These are phyloP conservation scores for Parthenolecanium corni DNA, from an alignment of 2,888 invertebrate species.

Conservation along the genomic window DNA sequence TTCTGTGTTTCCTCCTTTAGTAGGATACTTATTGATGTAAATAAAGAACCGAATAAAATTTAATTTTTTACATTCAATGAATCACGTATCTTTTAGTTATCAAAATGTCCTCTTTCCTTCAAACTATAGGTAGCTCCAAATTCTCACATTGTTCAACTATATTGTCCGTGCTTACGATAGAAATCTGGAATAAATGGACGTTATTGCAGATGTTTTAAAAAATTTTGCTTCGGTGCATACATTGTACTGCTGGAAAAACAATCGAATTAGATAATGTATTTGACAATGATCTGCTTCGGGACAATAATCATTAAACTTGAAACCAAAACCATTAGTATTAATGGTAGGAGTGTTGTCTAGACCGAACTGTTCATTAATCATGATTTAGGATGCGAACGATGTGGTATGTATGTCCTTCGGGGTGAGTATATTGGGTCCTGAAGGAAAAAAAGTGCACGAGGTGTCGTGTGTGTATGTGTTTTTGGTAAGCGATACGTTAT, in stretches of 20 bases:
- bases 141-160: background rate
- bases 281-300: slow-evolving; percentile 22
- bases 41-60: too few species aligned
- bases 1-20: too few species aligned
- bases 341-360: slow-evolving; percentile 27
- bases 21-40: too few species aligned
- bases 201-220: background rate
- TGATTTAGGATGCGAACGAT: slow-evolving; percentile 14
- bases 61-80: too few species aligned
- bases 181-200: background rate
- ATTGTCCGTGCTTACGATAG: background rate
- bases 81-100: too few species aligned
- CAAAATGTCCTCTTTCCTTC: too few species aligned
- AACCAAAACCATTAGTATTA: slow-evolving; percentile 24
- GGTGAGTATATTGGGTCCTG: background rate
- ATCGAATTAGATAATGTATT: slow-evolving; percentile 12
- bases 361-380: slow-evolving; percentile 25
- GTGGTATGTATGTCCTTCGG: slow-evolving; percentile 21
- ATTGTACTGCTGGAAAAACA: background rate
- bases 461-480: too few species aligned
- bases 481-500: too few species aligned
- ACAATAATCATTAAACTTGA: slow-evolving; percentile 23
- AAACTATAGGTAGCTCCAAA: too few species aligned
- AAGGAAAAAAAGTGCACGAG: too few species aligned
- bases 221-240: background rate